Base-by-base conservation (phyloP, 2,113 vertebrate species). In the Dipodomys spectabilis region DNA sequence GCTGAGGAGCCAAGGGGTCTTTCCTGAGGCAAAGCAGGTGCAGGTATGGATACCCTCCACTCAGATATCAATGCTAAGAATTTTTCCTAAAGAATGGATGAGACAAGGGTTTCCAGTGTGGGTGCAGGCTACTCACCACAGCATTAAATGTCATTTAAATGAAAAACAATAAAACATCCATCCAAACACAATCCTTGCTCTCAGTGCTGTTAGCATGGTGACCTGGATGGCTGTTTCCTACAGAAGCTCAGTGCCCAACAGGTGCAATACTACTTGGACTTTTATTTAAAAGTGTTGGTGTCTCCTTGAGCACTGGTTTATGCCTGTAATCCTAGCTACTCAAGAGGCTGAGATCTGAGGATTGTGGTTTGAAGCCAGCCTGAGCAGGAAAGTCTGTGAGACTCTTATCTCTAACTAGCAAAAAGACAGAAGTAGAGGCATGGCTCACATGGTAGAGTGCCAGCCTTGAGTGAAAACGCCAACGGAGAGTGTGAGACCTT, bases 31-130 rank as follows among this genome's bases (percentile, higher is more conserved):
- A 8, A 19, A 35, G 2, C 28, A 30, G 49, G 12, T 78, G 39
- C 0, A 4, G 30, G 22, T 32, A 39, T n/a, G 44, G 60, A 44
- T n/a, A 85, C 3, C 39, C 75, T 92, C 39, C 53, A 53, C 68
- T 57, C 25, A 18, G 39, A 27, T 3, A 0, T 64, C 62, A 6
- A 23, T 7, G 88, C 67, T 72, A 28, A 28, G 11, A 69, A 69
- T n/a, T n/a, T n/a, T 15, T 7, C 77, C 35, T 32, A 44, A 88
- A 60, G 28, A 79, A 85, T 60, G 20, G 23, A 13, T 0, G 28
- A 45, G 78, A 16, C 35, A 49, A 2, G 6, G 0, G 4, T 4
- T 27, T n/a, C 23, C 0, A 27, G 16, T 5, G 10, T 64, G 39
- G 12, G 72, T 8, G 30, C 16, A 19, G 60, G 23, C 32, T 49